These are phyloP conservation scores for Tricholaema leucomelas DNA, from an alignment of 2,113 vertebrate species.

Conservation along the genomic window DNA sequence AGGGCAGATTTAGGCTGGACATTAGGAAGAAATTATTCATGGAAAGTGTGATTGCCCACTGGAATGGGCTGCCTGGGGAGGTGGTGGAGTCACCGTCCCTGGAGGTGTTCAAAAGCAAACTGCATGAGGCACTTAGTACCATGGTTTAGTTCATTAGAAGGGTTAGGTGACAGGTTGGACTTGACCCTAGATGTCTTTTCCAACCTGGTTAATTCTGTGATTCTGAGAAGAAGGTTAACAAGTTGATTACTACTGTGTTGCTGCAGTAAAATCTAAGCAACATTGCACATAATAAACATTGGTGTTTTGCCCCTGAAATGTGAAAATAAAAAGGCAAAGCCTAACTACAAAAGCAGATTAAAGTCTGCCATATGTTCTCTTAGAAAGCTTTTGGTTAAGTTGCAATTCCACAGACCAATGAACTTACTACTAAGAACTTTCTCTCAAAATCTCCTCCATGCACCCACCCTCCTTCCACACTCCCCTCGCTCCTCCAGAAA, in stretches of 20 bases:
- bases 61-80: too few species aligned
- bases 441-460: background rate
- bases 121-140: too few species aligned
- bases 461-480: background rate
- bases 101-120: too few species aligned
- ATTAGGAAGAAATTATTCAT: too few species aligned
- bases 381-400: background rate
- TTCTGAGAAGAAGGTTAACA: background rate
- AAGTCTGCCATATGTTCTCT: background rate
- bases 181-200: too few species aligned
- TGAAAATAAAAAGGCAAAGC: background rate
- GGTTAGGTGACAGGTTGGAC: too few species aligned
- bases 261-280: constrained; percentile 11
- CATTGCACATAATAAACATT: background rate
- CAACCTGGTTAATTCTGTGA: too few species aligned
- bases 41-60: too few species aligned
- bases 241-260: background rate
- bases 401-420: background rate
- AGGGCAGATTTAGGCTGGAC: too few species aligned
- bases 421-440: background rate
- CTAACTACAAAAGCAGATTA: background rate
- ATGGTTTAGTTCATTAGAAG: too few species aligned
- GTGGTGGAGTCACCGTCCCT: too few species aligned
- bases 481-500: background rate
- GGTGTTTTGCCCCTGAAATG: background rate